Percentiles rank a stretch among this genome's conserved stretches.
Evolutionary conservation across 2,113 vertebrate species (phyloP).

Genomic region (Riparia riparia): DNA sequence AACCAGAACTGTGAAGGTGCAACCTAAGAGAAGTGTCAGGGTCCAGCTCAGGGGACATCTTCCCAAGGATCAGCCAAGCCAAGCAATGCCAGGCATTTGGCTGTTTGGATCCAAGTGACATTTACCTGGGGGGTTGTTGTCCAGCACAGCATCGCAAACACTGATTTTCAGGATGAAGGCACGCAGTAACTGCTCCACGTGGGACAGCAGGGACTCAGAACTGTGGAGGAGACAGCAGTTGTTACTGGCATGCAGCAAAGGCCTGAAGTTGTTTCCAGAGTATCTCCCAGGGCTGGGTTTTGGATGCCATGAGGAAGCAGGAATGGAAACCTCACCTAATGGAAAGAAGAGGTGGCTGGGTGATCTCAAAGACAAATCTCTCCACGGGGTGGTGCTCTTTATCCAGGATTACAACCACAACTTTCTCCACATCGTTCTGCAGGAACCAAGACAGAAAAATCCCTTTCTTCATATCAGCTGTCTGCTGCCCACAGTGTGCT

Average conservation of each 20-base stretch:
- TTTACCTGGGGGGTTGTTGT: constrained; percentile 94
- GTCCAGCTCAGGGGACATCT: neutral
- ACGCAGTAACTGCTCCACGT: constrained; percentile 93
- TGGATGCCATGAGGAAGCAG: neutral
- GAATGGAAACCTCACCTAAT: constrained; percentile 81
- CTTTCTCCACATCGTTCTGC: constrained; percentile 97
- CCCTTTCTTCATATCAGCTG: neutral
- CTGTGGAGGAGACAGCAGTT: constrained; percentile 65
- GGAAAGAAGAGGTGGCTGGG: constrained; percentile 91
- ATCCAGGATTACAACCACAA: constrained; percentile 96
- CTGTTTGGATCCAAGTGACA: neutral
- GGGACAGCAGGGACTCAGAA: constrained; percentile 91
- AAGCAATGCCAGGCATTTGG: rapidly evolving
- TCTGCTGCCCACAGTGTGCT: neutral
- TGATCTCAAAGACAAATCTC: constrained; percentile 98
- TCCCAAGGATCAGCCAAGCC: neutral
- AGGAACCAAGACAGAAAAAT: neutral
- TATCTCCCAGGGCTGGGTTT: neutral
- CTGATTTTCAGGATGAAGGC: constrained; percentile 98
- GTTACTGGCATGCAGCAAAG: neutral
- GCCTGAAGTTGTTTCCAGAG: neutral
- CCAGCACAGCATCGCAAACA: constrained; percentile 94
- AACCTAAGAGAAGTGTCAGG: constrained; percentile 76
- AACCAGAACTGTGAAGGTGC: constrained; percentile 96
- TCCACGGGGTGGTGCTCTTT: constrained; percentile 98